Conservation (phyloP, 1,140 invertebrate genomes). For the Ostrea denselamellosa region DNA sequence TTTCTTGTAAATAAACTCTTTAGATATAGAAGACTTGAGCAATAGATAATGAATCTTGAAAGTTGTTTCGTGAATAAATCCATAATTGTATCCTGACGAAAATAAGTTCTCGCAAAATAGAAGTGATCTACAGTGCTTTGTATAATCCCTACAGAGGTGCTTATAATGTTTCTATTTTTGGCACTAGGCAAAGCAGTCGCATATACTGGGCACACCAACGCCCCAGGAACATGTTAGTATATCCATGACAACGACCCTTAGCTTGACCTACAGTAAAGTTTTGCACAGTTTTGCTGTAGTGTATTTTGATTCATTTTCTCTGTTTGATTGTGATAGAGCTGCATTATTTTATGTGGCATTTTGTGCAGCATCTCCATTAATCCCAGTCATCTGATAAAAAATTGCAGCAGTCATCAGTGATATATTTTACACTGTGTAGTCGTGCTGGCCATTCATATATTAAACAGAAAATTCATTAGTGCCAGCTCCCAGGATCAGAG, state of each 20-base stretch:
- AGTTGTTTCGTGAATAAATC: too few relatives aligned
- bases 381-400: too few relatives aligned
- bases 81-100: too few relatives aligned
- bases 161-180: constrained; percentile 44
- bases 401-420: background rate
- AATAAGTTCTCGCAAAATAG: too few relatives aligned
- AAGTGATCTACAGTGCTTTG: too few relatives aligned
- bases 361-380: background rate
- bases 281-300: background rate
- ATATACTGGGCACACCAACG: constrained; percentile 48
- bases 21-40: too few relatives aligned
- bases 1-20: too few relatives aligned
- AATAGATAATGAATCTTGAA: too few relatives aligned
- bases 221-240: constrained; percentile 55
- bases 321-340: background rate
- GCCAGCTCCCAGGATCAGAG: background rate
- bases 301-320: background rate
- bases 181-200: constrained; percentile 47
- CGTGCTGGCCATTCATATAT: background rate
- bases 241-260: background rate
- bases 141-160: background rate
- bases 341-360: background rate
- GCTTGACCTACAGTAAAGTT: constrained; percentile 4
- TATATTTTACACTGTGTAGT: background rate
- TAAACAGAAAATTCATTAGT: background rate